phyloP scores from a whole-genome alignment of 2,888 invertebrate genomes.

The Taenaris catops region DNA sequence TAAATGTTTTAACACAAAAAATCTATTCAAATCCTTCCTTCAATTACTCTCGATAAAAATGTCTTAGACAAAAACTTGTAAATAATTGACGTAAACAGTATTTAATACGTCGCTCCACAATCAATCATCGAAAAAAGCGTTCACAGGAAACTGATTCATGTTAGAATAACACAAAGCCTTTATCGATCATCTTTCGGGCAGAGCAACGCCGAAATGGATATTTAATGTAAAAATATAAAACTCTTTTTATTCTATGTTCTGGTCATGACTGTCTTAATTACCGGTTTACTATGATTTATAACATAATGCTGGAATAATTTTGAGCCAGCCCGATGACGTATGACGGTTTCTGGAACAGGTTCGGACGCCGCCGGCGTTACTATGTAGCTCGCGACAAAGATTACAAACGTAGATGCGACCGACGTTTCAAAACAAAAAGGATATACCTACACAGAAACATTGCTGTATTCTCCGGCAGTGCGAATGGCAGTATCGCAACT shows the following conservation, averaged over 20 bases:
- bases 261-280: conserved; percentile 78
- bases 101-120: conserved; percentile 9
- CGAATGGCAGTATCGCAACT: too few relatives aligned
- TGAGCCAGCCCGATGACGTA: conserved; percentile 69
- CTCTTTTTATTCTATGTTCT: conserved; percentile 67
- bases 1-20: too few relatives aligned
- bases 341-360: conserved; percentile 66
- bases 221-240: conserved; percentile 74
- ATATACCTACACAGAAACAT: too few relatives aligned
- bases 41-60: too few relatives aligned
- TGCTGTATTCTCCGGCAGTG: too few relatives aligned
- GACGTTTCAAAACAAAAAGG: too few relatives aligned
- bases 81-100: conserved; percentile 11
- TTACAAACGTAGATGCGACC: too few relatives aligned
- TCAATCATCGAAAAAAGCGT: conserved; percentile 18
- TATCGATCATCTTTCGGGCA: conserved; percentile 62
- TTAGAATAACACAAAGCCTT: conserved; percentile 28
- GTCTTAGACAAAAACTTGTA: conserved; percentile 3
- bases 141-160: conserved; percentile 21
- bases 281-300: conserved; percentile 78
- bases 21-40: too few relatives aligned
- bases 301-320: conserved; percentile 72
- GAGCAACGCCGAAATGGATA: conserved; percentile 57
- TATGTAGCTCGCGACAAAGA: conserved; percentile 25
- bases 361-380: conserved; percentile 65